Percentiles rank a stretch among this genome's conserved stretches.
Conservation (phyloP, 2,888 invertebrate genomes). For the Metallyticus violacea region DNA sequence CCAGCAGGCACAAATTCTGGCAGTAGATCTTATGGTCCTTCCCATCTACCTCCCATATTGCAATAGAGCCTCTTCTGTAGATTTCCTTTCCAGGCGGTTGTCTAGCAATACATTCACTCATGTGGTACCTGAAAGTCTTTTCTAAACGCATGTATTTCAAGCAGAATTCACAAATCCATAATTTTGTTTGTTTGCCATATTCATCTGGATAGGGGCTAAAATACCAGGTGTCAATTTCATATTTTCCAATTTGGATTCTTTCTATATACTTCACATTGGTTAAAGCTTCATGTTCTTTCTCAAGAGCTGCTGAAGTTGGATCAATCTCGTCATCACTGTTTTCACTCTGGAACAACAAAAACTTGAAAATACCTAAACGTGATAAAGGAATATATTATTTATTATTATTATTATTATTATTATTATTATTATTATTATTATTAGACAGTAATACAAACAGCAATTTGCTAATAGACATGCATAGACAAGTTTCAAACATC, state of each 20-base stretch:
- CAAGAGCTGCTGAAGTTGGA: slow-evolving; percentile 94
- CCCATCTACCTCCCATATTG: slow-evolving; percentile 98
- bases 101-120: slow-evolving; percentile 81
- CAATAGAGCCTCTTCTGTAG: slow-evolving; percentile 89
- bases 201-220: slow-evolving; percentile 98
- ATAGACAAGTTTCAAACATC: no score
- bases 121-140: slow-evolving; percentile 83
- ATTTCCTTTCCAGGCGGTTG: slow-evolving; percentile 96
- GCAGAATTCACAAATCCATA: slow-evolving; percentile 97
- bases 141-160: slow-evolving; percentile 93
- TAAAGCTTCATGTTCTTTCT: slow-evolving; percentile 92
- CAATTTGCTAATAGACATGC: no score
- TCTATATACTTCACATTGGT: slow-evolving; percentile 96
- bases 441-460: no score
- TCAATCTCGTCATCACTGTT: slow-evolving; percentile 88
- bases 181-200: slow-evolving; percentile 86
- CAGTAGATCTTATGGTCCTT: slow-evolving; percentile 94
- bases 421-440: no score
- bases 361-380: neutral
- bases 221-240: slow-evolving; percentile 99
- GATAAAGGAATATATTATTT: neutral
- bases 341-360: neutral
- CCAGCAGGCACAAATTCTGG: slow-evolving; percentile 92
- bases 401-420: no score
- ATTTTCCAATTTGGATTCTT: slow-evolving; percentile 87